Evolutionary conservation across 1,140 invertebrate species (phyloP).

Genomic region (Drosophila pectinifera): DNA sequence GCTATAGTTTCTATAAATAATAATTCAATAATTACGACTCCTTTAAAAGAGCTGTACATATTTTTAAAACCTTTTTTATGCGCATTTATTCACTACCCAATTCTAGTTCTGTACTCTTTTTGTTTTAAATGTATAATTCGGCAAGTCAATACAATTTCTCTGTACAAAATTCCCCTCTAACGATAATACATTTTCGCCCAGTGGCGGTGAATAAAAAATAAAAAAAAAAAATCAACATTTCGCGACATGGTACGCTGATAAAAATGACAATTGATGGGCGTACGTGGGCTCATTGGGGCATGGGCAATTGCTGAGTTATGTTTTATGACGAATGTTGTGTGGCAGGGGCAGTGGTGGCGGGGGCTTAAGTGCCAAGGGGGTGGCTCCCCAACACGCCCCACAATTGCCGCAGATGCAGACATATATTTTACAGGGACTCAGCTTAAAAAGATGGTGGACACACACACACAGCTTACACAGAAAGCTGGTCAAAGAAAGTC

Average conservation of each 20-base stretch:
- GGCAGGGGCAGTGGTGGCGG: constrained; percentile 7
- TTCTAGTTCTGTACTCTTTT: too few relatives aligned
- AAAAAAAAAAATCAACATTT: constrained; percentile 56
- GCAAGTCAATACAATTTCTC: not conserved
- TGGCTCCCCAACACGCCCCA: constrained; percentile 27
- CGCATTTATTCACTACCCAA: too few relatives aligned
- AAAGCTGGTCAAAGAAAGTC: not conserved
- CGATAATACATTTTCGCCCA: not conserved
- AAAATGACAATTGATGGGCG: constrained; percentile 82
- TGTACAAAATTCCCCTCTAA: too few relatives aligned
- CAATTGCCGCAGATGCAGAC: constrained; percentile 19
- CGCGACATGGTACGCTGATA: constrained; percentile 77
- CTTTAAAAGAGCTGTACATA: too few relatives aligned
- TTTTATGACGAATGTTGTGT: constrained; percentile 71
- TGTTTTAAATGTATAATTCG: not conserved
- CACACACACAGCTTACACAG: not conserved
- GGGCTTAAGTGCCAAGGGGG: constrained; percentile 13
- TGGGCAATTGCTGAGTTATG: constrained; percentile 81
- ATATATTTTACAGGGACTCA: not conserved
- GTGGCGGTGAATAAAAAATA: constrained; percentile 2
- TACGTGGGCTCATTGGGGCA: constrained; percentile 74
- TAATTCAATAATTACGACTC: too few relatives aligned
- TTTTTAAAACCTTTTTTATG: too few relatives aligned
- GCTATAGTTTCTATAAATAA: too few relatives aligned
- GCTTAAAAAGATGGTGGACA: not conserved